A percentile compares a stretch with the other conserved stretches of the same genome.
phyloP scores from a whole-genome alignment of 2,888 invertebrate species.

The Syrista parreyssii region DNA sequence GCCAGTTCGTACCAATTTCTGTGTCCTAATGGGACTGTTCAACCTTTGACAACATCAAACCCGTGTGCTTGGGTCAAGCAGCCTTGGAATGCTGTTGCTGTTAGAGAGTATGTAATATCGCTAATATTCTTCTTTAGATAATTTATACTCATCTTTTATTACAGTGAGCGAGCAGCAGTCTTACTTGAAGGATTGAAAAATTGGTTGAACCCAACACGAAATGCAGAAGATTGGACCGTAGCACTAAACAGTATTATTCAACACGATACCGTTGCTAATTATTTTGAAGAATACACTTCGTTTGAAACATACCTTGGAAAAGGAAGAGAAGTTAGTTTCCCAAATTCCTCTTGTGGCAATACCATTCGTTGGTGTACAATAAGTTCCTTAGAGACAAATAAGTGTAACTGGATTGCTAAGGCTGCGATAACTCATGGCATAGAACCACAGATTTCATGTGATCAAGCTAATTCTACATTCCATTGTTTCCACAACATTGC shows the following conservation, averaged over 20 bases:
- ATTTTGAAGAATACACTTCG: slow-evolving; percentile 15
- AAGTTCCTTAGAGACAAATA: slow-evolving; percentile 68
- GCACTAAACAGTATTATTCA: slow-evolving; percentile 31
- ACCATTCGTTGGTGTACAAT: slow-evolving; percentile 73
- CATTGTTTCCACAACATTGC: slow-evolving; percentile 71
- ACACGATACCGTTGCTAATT: slow-evolving; percentile 13
- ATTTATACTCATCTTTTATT: background rate
- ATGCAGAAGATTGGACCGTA: slow-evolving; percentile 42
- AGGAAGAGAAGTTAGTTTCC: slow-evolving; percentile 33
- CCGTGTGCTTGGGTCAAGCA: slow-evolving; percentile 75
- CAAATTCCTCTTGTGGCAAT: slow-evolving; percentile 38
- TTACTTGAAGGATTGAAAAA: slow-evolving; percentile 47
- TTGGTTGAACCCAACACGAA: slow-evolving; percentile 64
- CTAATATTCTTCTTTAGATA: slow-evolving; percentile 9
- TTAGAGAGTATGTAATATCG: slow-evolving; percentile 65
- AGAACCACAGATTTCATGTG: slow-evolving; percentile 71
- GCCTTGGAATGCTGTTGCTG: slow-evolving; percentile 72
- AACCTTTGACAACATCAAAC: slow-evolving; percentile 35
- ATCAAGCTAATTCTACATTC: slow-evolving; percentile 65
- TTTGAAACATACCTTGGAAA: slow-evolving; percentile 32
- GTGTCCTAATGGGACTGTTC: slow-evolving; percentile 59
- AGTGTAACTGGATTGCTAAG: slow-evolving; percentile 72
- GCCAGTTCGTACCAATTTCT: slow-evolving; percentile 49
- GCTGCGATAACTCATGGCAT: slow-evolving; percentile 71
- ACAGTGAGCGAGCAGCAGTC: slow-evolving; percentile 34